phyloP scores from a whole-genome alignment of 2,797 vertebrate genomes.

The Picus viridis region DNA sequence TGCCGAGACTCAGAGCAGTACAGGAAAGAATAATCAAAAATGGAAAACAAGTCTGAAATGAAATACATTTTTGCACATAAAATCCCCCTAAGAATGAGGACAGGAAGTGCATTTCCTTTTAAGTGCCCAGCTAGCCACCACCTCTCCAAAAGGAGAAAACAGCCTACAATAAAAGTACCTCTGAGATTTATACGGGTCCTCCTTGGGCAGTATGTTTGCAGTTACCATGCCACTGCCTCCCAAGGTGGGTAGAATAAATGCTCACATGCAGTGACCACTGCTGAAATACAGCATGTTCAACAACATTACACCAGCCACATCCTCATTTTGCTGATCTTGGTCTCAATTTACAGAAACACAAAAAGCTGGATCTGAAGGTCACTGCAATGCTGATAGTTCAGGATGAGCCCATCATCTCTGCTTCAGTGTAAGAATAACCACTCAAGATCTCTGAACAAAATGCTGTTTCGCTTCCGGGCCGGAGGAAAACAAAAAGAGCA shows the following conservation, averaged over 20 bases:
- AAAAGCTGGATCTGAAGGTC: neutral
- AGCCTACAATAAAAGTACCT: neutral
- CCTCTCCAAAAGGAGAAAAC: neutral
- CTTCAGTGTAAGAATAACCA: neutral
- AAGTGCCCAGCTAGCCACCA: neutral
- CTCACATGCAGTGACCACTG: fast-evolving
- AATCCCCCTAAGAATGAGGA: neutral
- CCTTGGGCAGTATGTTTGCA: fast-evolving
- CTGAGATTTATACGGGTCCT: neutral
- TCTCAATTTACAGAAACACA: neutral
- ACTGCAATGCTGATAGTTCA: fast-evolving
- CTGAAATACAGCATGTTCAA: neutral
- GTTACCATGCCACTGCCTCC: neutral
- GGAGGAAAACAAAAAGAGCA: neutral
- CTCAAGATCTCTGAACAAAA: neutral
- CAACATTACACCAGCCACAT: neutral
- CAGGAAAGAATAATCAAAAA: neutral
- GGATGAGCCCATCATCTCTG: neutral
- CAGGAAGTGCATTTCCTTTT: neutral
- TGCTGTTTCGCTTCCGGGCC: neutral
- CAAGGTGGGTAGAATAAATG: neutral
- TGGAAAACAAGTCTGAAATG: neutral
- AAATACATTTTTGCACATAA: neutral
- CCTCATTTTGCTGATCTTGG: neutral
- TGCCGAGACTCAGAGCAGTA: neutral